phyloP scores from a whole-genome alignment of 2,113 vertebrate genomes.

The Glaucomys volans region DNA sequence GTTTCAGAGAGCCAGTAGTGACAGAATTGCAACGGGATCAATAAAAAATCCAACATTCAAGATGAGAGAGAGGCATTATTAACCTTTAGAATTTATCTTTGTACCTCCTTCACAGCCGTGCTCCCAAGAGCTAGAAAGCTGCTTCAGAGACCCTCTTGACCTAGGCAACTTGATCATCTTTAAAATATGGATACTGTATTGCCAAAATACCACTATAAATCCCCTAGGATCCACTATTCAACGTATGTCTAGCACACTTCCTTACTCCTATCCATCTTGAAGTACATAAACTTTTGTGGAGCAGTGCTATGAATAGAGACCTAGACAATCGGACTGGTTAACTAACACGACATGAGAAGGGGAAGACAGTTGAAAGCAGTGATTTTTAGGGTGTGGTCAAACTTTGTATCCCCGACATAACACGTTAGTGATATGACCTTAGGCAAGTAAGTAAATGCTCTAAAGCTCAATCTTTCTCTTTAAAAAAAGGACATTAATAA shows the following conservation, averaged over 20 bases:
- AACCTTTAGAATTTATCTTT: conserved; percentile 52
- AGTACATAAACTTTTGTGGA: not conserved
- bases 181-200: not conserved
- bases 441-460: not conserved
- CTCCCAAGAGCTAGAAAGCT: not conserved
- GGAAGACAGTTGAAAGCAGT: not conserved
- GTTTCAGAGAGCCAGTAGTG: conserved; percentile 60
- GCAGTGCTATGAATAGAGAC: not conserved
- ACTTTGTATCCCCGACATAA: not conserved
- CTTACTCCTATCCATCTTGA: not conserved
- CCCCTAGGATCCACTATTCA: not conserved
- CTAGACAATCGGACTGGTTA: not conserved
- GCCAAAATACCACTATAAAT: not conserved
- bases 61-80: conserved; percentile 37
- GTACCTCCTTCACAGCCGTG: not conserved
- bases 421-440: not conserved
- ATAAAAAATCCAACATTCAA: conserved; percentile 32
- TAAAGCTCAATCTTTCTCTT: not conserved
- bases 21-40: conserved; percentile 55
- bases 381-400: not conserved
- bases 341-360: not conserved
- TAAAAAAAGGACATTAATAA: not conserved
- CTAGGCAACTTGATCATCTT: not conserved
- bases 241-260: not conserved
- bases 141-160: not conserved